Evolutionary conservation across 2,797 vertebrate genomes (phyloP).

Genomic region (Bryconaethiops microstoma): DNA sequence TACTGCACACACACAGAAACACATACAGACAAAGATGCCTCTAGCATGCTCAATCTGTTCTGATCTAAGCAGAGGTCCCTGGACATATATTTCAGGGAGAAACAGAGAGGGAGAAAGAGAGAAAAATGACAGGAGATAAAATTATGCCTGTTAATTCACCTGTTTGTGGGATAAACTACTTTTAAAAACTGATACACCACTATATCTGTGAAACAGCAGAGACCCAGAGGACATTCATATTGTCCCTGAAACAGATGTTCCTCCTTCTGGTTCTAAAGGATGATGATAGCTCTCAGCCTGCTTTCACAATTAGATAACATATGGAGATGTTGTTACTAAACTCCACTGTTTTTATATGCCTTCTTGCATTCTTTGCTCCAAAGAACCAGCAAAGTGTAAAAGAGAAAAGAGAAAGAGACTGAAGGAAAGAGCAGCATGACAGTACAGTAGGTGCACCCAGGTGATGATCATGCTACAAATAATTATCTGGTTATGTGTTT

Average conservation of each 20-base stretch:
- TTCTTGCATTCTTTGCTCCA: slow-evolving; percentile 3
- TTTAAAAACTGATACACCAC: slow-evolving; percentile 25
- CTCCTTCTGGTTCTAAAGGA: slow-evolving; percentile 41
- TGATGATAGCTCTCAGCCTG: slow-evolving; percentile 19
- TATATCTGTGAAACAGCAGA: slow-evolving; percentile 7
- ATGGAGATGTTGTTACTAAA: slow-evolving; percentile 26
- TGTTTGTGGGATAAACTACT: slow-evolving; percentile 7
- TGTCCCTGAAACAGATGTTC: slow-evolving; percentile 40
- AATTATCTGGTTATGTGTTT: no score
- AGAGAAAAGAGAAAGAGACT: neutral
- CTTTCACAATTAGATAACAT: slow-evolving; percentile 23
- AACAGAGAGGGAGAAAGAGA: slow-evolving; percentile 11
- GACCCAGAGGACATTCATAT: slow-evolving; percentile 15
- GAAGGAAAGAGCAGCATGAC: neutral
- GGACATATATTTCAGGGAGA: slow-evolving; percentile 4
- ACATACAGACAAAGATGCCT: neutral
- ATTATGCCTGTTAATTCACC: neutral
- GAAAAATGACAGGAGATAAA: neutral
- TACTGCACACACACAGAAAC: slow-evolving; percentile 47
- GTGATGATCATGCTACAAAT: slow-evolving; percentile 19
- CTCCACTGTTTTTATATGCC: neutral
- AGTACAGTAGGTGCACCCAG: neutral
- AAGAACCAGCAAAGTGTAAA: neutral
- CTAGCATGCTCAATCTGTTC: slow-evolving; percentile 12
- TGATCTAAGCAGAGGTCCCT: slow-evolving; percentile 15